Base-by-base conservation (phyloP, 2,888 invertebrate genomes). In the Cerastis rubricosa region DNA sequence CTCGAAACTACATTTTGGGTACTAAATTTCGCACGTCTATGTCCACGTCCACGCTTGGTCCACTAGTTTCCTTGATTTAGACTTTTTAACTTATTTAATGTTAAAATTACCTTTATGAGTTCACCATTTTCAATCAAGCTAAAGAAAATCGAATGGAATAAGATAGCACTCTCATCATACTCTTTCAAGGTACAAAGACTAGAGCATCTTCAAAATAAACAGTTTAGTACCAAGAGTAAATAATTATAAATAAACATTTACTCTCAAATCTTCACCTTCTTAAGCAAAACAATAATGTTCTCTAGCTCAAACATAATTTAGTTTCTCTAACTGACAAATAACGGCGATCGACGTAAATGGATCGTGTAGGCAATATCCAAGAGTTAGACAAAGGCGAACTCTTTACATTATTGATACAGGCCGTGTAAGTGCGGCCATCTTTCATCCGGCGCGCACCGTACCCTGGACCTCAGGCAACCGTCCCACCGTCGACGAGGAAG, bases 361-460 rank as follows among this genome's bases (percentile, higher is more conserved):
- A 87, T 87, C 87, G 88, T 81, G 87, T 87, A 81, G 87, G 79
- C 76, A 86, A 86, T 81, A 87, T 76, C 74, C 72, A 65, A 74
- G 40, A 69, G 87, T 86, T 77, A 86, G 83, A 87, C 87, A 85
- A 85, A 83, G 72, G 87, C 79, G 82, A 80, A 71, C 83, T 77
- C 79, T 80, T 79, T 88, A 87, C 87, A 88, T 87, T 87, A 87
- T 87, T 88, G 89, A 87, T 88, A 88, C 77, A 81, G 83, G 84
- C 57, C 74, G 78, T 73, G 61, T 87, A 83, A 82, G 87, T 80
- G 86, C 43, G 75, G 69, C 65, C 71, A 85, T 82, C 73, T 79
- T 71, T 87, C 87, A 87, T 80, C 72, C 73, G 67, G 69, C 29
- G 65, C 59, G n/a, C n/a, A 4, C n/a, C 57, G 64, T 8, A 9